A percentile compares a stretch with the other conserved stretches of the same genome.
phyloP scores from a whole-genome alignment of 2,888 invertebrate genomes.

The Ichneumon xanthorius region DNA sequence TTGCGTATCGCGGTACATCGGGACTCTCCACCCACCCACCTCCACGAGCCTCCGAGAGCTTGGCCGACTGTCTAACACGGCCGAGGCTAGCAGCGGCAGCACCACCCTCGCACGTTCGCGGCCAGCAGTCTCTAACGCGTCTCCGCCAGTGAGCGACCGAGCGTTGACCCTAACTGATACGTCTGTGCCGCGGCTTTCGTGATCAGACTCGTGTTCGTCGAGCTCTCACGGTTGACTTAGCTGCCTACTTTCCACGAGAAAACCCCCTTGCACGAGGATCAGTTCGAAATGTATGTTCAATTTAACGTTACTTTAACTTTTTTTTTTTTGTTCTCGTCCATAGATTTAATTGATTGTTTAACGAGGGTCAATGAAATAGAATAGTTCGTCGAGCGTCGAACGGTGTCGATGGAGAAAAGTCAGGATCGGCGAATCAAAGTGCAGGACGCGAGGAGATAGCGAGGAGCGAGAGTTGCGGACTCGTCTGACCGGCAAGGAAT shows the following conservation, averaged over 20 bases:
- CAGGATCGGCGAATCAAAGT: neutral
- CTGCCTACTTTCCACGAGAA: conserved; percentile 11
- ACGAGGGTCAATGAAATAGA: neutral
- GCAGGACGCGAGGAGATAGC: neutral
- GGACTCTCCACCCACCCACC: conserved; percentile 30
- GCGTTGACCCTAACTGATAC: conserved; percentile 72
- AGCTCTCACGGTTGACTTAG: conserved; percentile 1
- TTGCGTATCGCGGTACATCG: conserved; percentile 53
- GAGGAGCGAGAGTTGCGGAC: neutral
- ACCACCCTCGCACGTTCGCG: conserved; percentile 59
- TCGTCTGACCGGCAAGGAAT: conserved; percentile 48
- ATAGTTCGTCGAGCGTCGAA: neutral
- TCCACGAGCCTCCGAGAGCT: conserved; percentile 48
- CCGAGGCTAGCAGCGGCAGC: conserved; percentile 44
- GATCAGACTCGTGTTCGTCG: conserved; percentile 5
- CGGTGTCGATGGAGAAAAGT: neutral
- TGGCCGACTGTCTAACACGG: conserved; percentile 16
- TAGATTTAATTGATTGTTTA: neutral
- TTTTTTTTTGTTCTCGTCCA: neutral
- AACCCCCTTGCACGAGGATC: neutral
- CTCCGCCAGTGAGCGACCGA: conserved; percentile 68
- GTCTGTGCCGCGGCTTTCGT: conserved; percentile 37
- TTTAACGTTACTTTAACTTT: conserved; percentile 5
- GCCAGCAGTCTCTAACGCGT: conserved; percentile 67
- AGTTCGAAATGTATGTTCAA: conserved; percentile 13